Percentiles rank a stretch among this genome's conserved stretches.
Conservation (phyloP, 1,140 invertebrate genomes). For the Anoplophora glabripennis region DNA sequence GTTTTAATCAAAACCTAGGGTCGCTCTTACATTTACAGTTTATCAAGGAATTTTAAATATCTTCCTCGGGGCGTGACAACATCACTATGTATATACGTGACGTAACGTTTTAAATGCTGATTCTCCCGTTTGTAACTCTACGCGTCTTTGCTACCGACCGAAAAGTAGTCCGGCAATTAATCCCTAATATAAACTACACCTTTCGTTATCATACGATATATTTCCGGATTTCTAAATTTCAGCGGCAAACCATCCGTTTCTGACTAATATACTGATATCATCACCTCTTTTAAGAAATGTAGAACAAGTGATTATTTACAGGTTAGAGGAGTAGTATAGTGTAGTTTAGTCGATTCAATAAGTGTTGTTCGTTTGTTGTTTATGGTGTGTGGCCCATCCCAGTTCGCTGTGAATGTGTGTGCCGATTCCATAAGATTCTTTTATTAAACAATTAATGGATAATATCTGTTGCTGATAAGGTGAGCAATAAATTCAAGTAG, state of each 20-base stretch:
- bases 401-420: constrained; percentile 48
- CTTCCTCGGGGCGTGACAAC: constrained; percentile 8
- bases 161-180: constrained; percentile 8
- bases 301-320: not conserved
- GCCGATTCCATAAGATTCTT: constrained; percentile 42
- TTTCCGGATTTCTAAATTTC: not conserved
- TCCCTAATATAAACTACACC: not conserved
- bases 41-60: no score
- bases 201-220: not conserved
- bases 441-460: constrained; percentile 41
- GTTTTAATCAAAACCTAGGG: no score
- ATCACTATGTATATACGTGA: constrained; percentile 20
- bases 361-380: constrained; percentile 37
- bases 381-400: constrained; percentile 47
- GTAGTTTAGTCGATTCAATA: constrained; percentile 25
- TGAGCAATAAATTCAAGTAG: constrained; percentile 20
- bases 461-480: constrained; percentile 42
- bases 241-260: not conserved
- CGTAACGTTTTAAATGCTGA: constrained; percentile 22
- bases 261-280: not conserved
- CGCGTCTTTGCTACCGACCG: not conserved
- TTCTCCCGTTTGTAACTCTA: constrained; percentile 2
- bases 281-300: not conserved
- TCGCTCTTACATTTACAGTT: no score
- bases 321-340: constrained; percentile 3